These are phyloP conservation scores for Drosophila demipolita DNA, from an alignment of 2,888 invertebrate genomes.

Conservation along the genomic window DNA sequence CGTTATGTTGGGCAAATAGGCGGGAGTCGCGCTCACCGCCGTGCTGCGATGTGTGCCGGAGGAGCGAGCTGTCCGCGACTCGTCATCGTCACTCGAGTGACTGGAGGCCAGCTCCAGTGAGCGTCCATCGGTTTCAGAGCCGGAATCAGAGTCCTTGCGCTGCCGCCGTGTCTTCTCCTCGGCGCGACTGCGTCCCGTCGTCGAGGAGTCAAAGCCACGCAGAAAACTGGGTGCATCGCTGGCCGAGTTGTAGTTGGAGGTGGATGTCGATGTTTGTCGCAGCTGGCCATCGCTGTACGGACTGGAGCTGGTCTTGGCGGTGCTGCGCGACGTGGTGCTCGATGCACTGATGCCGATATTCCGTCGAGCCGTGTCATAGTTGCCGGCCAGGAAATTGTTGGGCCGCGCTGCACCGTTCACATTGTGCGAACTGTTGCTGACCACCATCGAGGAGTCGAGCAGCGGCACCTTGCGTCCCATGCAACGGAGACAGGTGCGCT, in stretches of 20 bases:
- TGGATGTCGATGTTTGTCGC: slow-evolving; percentile 93
- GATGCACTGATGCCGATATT: slow-evolving; percentile 97
- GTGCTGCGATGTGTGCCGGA: slow-evolving; percentile 85
- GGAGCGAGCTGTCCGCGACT: slow-evolving; percentile 86
- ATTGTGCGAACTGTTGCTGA: slow-evolving; percentile 92
- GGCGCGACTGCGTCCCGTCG: slow-evolving; percentile 68
- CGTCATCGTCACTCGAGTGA: slow-evolving; percentile 97
- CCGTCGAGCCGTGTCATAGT: slow-evolving; percentile 87
- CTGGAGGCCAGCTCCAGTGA: slow-evolving; percentile 97
- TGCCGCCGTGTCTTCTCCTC: slow-evolving; percentile 83
- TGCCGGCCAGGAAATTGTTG: slow-evolving; percentile 82
- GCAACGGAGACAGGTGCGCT: slow-evolving; percentile 88
- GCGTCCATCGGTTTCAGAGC: slow-evolving; percentile 92
- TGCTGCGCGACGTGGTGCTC: slow-evolving; percentile 96
- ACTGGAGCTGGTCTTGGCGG: slow-evolving; percentile 97
- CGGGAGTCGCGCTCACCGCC: slow-evolving; percentile 84
- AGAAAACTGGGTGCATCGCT: slow-evolving; percentile 91
- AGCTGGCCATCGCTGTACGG: slow-evolving; percentile 95
- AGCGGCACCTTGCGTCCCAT: slow-evolving; percentile 93
- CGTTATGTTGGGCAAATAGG: slow-evolving; percentile 88
- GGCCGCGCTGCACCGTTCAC: slow-evolving; percentile 86
- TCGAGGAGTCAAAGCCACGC: slow-evolving; percentile 86
- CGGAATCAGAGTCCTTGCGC: slow-evolving; percentile 91
- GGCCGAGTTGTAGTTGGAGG: slow-evolving; percentile 94
- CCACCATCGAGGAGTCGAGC: slow-evolving; percentile 90